phyloP scores from a whole-genome alignment of 2,797 vertebrate genomes.

The Pantherophis alleghaniensis region DNA sequence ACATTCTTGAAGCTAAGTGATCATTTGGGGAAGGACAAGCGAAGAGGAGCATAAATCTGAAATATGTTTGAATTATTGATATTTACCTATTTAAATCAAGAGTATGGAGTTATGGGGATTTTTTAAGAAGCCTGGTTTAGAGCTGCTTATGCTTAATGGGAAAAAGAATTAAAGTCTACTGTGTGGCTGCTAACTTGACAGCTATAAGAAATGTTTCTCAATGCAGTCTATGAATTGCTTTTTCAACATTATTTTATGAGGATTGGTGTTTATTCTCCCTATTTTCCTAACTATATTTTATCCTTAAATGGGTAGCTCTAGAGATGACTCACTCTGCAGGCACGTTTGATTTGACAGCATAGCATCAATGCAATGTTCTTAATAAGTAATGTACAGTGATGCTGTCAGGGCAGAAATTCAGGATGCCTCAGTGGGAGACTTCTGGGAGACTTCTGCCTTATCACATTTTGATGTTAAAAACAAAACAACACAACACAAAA shows the following conservation, averaged over 20 bases:
- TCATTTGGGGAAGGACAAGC: not conserved
- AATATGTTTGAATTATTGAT: constrained; percentile 41
- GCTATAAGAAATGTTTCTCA: constrained; percentile 16
- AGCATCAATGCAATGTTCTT: not conserved
- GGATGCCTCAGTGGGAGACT: not conserved
- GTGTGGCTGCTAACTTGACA: not conserved
- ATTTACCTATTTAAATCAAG: constrained; percentile 29
- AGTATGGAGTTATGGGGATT: constrained; percentile 23
- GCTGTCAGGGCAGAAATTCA: not conserved
- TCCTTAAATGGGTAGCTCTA: not conserved
- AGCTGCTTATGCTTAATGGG: constrained; percentile 33
- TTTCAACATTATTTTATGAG: not conserved
- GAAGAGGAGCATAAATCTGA: constrained; percentile 20
- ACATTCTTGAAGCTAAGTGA: constrained; percentile 30
- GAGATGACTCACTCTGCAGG: not conserved
- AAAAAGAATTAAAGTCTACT: constrained; percentile 23
- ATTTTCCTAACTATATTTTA: not conserved
- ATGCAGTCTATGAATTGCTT: constrained; percentile 15
- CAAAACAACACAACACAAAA: not conserved
- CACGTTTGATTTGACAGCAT: not conserved
- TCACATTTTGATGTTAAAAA: too few species aligned
- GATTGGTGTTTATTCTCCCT: constrained; percentile 30
- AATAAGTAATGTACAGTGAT: not conserved
- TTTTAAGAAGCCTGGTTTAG: not conserved
- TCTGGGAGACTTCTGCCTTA: not conserved